Evolutionary conservation across 2,888 invertebrate genomes (phyloP), one percentile per base, ranked within the genome.

Genomic region (Allacma fusca): DNA sequence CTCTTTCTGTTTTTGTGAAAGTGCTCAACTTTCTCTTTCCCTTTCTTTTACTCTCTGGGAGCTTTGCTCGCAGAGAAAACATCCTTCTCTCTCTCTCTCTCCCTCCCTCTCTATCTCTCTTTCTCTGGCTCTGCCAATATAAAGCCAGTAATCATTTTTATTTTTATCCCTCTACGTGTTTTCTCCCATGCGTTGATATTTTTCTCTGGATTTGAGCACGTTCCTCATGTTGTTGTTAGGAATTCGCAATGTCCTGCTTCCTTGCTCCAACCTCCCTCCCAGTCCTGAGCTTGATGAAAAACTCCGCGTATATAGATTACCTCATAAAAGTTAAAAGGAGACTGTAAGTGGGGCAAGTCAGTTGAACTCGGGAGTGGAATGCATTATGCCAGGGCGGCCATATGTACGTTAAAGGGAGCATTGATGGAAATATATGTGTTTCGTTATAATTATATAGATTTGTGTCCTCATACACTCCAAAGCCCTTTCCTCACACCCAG

Each of bases 181-280:
- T n/a, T 50, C 50, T 50, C 50, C 19, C n/a, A 13, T 12, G 50
- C 50, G 4, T 50, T 50, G 50, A 50, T 50, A 50, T 50, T 50
- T 50, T 50, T 16, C 19, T 16, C 19, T 50, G 50, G 50, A 50
- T 50, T 50, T 50, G 50, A 50, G 50, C 50, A 50, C 50, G 50
- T 50, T 50, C 50, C n/a, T 50, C 50, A 50, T 50, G 50, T 50
- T 50, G 50, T 50, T 50, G 50, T 50, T 50, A 50, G 50, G 50
- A 50, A 50, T 50, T 50, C 50, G 50, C 50, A 50, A 50, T 50
- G 50, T 50, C 50, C 50, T 50, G 50, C 19, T 19, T 50, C 5
- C n/a, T 50, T n/a, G 4, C 50, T 50, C 50, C 34, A 34, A 34
- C n/a, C 50, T 50, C 40, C 13, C 40, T 40, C 9, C 34, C 34